Conservation (phyloP, 2,888 invertebrate species). For the Deilephila porcellus region DNA sequence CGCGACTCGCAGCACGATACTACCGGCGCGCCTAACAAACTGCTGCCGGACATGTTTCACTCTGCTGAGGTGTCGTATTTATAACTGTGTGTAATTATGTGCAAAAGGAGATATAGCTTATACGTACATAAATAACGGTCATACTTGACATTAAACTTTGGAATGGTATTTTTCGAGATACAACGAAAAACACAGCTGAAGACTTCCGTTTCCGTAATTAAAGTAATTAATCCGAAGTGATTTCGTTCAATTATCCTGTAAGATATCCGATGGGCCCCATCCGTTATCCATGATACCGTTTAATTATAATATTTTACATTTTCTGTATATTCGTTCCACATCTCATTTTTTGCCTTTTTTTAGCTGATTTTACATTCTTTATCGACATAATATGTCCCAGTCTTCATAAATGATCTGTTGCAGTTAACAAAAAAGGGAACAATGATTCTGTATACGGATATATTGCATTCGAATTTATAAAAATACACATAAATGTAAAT, state of each 20-base stretch:
- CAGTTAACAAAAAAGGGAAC: too few species aligned
- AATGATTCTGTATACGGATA: too few species aligned
- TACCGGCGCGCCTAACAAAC: neutral
- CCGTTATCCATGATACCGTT: conserved; percentile 47
- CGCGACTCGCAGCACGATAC: neutral
- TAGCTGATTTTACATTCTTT: neutral
- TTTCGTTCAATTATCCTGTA: conserved; percentile 76
- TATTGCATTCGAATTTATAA: neutral
- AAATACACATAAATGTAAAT: neutral
- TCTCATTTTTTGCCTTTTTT: neutral
- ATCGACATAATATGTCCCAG: neutral
- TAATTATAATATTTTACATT: conserved; percentile 30
- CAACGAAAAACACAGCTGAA: conserved; percentile 56
- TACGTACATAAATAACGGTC: conserved; percentile 19
- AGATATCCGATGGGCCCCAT: conserved; percentile 69
- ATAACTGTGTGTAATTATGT: conserved; percentile 38
- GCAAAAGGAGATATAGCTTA: conserved; percentile 30
- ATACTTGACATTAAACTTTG: conserved; percentile 60
- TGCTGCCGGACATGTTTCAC: conserved; percentile 13
- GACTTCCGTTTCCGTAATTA: conserved; percentile 82
- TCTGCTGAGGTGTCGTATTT: conserved; percentile 2
- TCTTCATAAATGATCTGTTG: neutral
- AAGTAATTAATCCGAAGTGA: conserved; percentile 75
- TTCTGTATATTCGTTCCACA: neutral
- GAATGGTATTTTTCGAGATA: conserved; percentile 61